phyloP scores from a whole-genome alignment of 2,888 invertebrate genomes.

The Monopis laevigella region DNA sequence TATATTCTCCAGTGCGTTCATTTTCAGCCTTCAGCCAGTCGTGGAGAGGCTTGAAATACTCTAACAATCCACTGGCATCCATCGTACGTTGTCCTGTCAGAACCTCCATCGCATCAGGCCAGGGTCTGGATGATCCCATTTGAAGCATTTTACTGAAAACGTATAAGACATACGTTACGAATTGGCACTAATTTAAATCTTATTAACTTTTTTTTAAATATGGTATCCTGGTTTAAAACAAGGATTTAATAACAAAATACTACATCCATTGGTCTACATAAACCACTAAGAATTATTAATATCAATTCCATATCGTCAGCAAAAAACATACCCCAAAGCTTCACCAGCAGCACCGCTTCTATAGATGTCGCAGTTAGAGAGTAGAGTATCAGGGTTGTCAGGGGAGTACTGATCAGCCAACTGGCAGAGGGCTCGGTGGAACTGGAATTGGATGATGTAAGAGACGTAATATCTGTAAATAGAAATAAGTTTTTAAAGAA shows the following conservation, averaged over 20 bases:
- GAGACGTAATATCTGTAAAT: conserved; percentile 75
- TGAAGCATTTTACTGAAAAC: conserved; percentile 69
- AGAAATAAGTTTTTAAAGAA: too few species aligned
- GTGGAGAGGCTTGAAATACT: conserved; percentile 76
- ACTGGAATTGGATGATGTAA: conserved; percentile 86
- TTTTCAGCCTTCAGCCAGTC: conserved; percentile 76
- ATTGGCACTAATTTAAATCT: too few species aligned
- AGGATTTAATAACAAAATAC: too few species aligned
- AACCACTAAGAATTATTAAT: too few species aligned
- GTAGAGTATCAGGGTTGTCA: conserved; percentile 64
- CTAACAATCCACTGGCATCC: conserved; percentile 74
- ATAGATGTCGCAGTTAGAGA: conserved; percentile 84
- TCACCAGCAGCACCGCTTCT: conserved; percentile 75
- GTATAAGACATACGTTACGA: too few species aligned
- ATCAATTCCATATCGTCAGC: too few species aligned
- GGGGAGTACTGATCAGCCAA: conserved; percentile 76
- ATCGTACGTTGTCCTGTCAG: conserved; percentile 75
- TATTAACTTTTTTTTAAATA: too few species aligned
- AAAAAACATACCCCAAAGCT: conserved; percentile 63
- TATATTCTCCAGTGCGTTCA: conserved; percentile 62
- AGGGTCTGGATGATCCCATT: conserved; percentile 72
- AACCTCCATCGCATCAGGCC: conserved; percentile 79
- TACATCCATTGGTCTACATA: too few species aligned
- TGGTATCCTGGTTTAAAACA: too few species aligned
- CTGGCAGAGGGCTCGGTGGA: conserved; percentile 78